phyloP scores from a whole-genome alignment of 2,888 invertebrate genomes.

The Pemphredon lugubris region DNA sequence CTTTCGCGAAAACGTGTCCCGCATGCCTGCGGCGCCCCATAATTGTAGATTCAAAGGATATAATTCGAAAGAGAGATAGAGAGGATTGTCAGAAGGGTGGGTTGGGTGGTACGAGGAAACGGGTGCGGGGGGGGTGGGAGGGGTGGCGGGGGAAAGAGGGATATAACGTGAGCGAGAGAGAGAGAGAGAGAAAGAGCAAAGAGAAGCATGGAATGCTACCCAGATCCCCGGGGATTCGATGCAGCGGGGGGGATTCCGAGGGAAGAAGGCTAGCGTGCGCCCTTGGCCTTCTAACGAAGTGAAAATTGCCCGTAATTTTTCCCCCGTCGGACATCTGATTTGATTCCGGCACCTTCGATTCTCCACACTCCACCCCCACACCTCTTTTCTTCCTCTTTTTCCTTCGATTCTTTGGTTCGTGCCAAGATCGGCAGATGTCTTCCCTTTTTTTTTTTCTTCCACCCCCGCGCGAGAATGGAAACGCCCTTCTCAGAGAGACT shows the following conservation, averaged over 20 bases:
- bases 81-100: slow-evolving; percentile 10
- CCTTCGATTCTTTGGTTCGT: slow-evolving; percentile 6
- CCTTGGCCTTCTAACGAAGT: slow-evolving; percentile 75
- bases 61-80: slow-evolving; percentile 73
- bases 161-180: slow-evolving; percentile 10
- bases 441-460: slow-evolving; percentile 31
- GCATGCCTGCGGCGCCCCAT: slow-evolving; percentile 76
- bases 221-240: slow-evolving; percentile 62
- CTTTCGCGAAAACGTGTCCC: slow-evolving; percentile 77
- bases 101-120: no score
- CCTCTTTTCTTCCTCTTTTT: background rate
- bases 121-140: slow-evolving; percentile 15
- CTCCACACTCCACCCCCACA: background rate
- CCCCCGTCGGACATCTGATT: slow-evolving; percentile 49
- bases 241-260: background rate
- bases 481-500: slow-evolving; percentile 6
- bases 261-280: slow-evolving; percentile 1
- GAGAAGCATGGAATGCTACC: slow-evolving; percentile 10
- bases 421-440: slow-evolving; percentile 42
- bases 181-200: slow-evolving; percentile 2
- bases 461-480: background rate
- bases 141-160: slow-evolving; percentile 21
- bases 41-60: slow-evolving; percentile 81
- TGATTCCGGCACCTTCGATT: slow-evolving; percentile 26
- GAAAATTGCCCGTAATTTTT: slow-evolving; percentile 77